These are phyloP conservation scores for Micromussa lordhowensis DNA, from an alignment of 92 coral and sea anemone species.

Conservation along the genomic window DNA sequence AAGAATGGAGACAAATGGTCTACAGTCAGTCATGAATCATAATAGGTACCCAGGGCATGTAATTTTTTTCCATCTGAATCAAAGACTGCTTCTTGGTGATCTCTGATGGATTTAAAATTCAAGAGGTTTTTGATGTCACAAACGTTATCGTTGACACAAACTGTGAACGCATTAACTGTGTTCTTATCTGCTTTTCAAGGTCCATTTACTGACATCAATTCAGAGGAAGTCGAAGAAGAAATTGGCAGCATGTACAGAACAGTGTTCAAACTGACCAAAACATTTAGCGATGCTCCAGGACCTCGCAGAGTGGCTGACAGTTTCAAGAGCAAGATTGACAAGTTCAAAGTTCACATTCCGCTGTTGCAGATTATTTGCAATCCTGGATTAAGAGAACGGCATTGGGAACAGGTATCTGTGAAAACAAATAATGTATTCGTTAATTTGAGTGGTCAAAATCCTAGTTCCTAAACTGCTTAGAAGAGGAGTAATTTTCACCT, in stretches of 20 bases:
- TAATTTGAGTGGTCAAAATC: not conserved
- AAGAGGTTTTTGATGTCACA: too few relatives aligned
- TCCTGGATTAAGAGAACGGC: conserved; percentile 96
- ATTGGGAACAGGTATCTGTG: conserved; percentile 88
- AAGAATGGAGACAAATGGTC: too few relatives aligned
- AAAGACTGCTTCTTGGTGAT: too few relatives aligned
- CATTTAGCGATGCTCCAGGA: conserved; percentile 95
- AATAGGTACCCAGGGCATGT: too few relatives aligned
- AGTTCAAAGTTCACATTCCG: conserved; percentile 96
- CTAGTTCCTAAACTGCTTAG: not conserved
- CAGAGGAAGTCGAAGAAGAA: conserved; percentile 97
- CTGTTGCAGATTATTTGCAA: conserved; percentile 94
- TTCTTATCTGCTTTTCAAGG: conserved; percentile 49
- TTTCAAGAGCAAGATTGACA: conserved; percentile 94
- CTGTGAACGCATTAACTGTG: too few relatives aligned
- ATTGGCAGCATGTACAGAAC: conserved; percentile 90
- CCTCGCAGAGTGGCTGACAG: conserved; percentile 98
- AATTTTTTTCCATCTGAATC: too few relatives aligned
- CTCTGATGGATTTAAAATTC: not conserved
- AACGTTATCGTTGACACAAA: too few relatives aligned
- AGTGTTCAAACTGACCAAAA: conserved; percentile 91
- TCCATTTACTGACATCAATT: conserved; percentile 93
- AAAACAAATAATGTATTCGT: not conserved
- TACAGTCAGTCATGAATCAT: too few relatives aligned
- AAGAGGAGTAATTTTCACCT: not conserved